A percentile compares a stretch with the other conserved stretches of the same genome.
Evolutionary conservation across 2,113 vertebrate species (phyloP).

Genomic region (Sceloporus undulatus): DNA sequence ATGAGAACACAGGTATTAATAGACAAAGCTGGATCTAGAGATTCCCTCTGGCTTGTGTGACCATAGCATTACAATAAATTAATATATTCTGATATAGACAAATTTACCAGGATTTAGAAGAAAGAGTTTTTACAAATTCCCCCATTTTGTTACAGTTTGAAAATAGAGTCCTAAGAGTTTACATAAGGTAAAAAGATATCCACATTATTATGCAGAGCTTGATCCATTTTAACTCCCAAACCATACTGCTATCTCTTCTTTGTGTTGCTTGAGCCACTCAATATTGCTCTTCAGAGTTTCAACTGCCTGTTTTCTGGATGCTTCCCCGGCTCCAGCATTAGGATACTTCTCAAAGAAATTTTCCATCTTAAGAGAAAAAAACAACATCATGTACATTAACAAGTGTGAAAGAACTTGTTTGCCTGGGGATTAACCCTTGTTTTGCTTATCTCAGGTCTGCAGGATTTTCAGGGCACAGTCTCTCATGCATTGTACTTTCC

Average conservation of each 20-base stretch:
- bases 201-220: fast-evolving
- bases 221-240: conserved; percentile 52
- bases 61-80: conserved; percentile 20
- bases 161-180: conserved; percentile 25
- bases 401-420: not conserved
- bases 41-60: not conserved
- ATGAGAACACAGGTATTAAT: not conserved
- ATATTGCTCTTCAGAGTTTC: conserved; percentile 94
- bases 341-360: conserved; percentile 89
- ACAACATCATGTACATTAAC: not conserved
- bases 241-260: conserved; percentile 82
- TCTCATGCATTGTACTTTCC: not conserved
- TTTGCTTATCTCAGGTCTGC: not conserved
- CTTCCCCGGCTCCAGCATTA: conserved; percentile 90
- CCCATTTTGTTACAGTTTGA: not conserved
- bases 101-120: not conserved
- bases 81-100: not conserved
- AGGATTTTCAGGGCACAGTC: not conserved
- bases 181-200: not conserved
- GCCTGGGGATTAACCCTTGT: not conserved
- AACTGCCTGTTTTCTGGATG: conserved; percentile 86
- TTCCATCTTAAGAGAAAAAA: conserved; percentile 83
- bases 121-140: not conserved
- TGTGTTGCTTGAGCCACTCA: conserved; percentile 84
- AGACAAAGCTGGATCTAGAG: not conserved